Base-by-base conservation (phyloP, 2,113 vertebrate genomes). In the Tichodroma muraria region DNA sequence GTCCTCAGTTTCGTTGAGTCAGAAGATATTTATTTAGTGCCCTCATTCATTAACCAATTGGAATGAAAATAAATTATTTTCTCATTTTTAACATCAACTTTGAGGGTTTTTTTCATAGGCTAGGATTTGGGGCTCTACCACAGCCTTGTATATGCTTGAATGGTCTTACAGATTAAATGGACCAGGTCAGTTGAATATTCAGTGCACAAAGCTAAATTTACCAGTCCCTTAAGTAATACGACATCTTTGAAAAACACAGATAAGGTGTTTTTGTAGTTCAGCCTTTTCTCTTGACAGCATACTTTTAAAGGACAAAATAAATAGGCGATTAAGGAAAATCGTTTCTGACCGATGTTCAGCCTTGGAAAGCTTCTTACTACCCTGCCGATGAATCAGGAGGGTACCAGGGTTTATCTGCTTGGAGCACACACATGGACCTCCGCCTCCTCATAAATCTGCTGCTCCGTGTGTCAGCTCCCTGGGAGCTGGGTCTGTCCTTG, bases 381-480 rank as follows among this genome's bases (percentile, higher is more conserved):
- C 11, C 30, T 50, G 45, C 59, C 45, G 61, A 0, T 45, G 72
- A 40, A 60, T 64, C 44, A 33, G 80, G 61, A 69, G 30, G 12
- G 31, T 40, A 16, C 8, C 1, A 0, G n/a, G 19, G 22, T 88
- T 85, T 72, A 35, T 49, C 70, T 85, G 37, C n/a, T 47, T 2
- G 2, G 40, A 88, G 66, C 61, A 60, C 16, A 19, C n/a, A 8
- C 2, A 2, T 1, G 1, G 21, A 22, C 44, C 40, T 82, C 38
- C 3, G 0, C 68, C 57, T 73, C 28, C 73, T 83, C 63, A 13
- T 53, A 47, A 25, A 60, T 59, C 79, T 52, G 35, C 77, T 27
- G 53, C 59, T n/a, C 0, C 0, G 28, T 12, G 3, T 33, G 44
- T 52, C 2, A 3, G 50, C 28, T 47, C n/a, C 30, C 37, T 2